phyloP scores from a whole-genome alignment of 2,797 vertebrate genomes.

The Gobio occitaniae region DNA sequence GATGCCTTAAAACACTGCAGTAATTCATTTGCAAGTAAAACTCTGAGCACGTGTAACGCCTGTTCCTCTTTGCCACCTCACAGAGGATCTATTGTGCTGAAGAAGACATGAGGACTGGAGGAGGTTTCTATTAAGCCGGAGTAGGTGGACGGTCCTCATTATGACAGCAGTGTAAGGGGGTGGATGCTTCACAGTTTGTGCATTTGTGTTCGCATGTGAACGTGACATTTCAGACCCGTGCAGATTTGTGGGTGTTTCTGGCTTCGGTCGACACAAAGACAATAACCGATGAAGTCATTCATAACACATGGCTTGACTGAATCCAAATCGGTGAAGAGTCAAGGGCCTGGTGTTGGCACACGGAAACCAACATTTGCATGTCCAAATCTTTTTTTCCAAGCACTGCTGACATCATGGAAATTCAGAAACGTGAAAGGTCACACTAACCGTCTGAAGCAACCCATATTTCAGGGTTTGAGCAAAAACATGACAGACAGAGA shows the following conservation, averaged over 20 bases:
- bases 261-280: neutral
- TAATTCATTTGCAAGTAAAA: neutral
- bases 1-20: neutral
- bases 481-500: neutral
- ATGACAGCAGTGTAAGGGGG: conserved; percentile 12
- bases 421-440: conserved; percentile 2
- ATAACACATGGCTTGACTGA: neutral
- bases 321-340: neutral
- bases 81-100: conserved; percentile 11
- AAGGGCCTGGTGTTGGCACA: neutral
- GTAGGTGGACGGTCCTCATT: conserved; percentile 17
- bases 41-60: neutral
- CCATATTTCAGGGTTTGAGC: neutral
- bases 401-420: conserved; percentile 13
- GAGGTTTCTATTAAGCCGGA: neutral
- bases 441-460: neutral
- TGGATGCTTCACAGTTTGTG: neutral
- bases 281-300: neutral
- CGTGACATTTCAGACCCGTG: neutral
- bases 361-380: conserved; percentile 8
- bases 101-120: conserved; percentile 6
- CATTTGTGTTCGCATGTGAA: neutral
- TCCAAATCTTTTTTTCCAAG: neutral
- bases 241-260: conserved; percentile 3
- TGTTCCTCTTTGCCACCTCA: neutral